Percentiles rank a stretch among this genome's conserved stretches.
These are phyloP conservation scores for Ernsta delagoae DNA, from an alignment of 2,888 invertebrate species.

Conservation along the genomic window DNA sequence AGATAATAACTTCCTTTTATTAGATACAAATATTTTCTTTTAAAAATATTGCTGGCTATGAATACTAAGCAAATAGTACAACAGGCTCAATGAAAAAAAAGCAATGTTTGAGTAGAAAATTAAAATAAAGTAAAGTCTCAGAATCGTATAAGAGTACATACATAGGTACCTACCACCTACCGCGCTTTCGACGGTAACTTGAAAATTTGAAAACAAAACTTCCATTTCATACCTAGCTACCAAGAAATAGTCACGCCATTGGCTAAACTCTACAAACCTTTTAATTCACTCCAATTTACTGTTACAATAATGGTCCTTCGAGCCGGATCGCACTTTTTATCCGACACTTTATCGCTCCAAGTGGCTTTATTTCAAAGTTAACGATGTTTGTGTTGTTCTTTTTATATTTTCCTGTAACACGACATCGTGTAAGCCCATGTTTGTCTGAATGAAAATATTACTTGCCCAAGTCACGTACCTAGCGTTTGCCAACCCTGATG, in stretches of 20 bases:
- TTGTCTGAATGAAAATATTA: conserved; percentile 48
- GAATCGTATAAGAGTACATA: too few relatives aligned
- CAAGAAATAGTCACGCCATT: background rate
- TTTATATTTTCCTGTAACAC: conserved; percentile 35
- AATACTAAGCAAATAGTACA: too few relatives aligned
- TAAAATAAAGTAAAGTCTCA: too few relatives aligned
- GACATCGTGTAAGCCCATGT: conserved; percentile 26
- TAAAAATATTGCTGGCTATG: too few relatives aligned
- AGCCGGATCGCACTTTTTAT: conserved; percentile 32
- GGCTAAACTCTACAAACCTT: background rate
- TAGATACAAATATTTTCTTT: too few relatives aligned
- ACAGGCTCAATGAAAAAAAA: too few relatives aligned
- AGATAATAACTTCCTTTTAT: too few relatives aligned
- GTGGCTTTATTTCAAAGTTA: conserved; percentile 36
- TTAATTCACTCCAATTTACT: conserved; percentile 32
- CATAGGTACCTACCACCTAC: too few relatives aligned
- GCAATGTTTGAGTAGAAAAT: too few relatives aligned
- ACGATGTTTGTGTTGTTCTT: conserved; percentile 30
- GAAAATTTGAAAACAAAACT: background rate
- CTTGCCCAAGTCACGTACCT: conserved; percentile 54
- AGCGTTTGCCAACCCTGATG: conserved; percentile 56
- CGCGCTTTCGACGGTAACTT: too few relatives aligned
- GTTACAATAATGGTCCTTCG: conserved; percentile 29
- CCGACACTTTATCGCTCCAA: conserved; percentile 35
- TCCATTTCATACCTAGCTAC: background rate